phyloP scores from a whole-genome alignment of 2,113 vertebrate genomes.

The Apodemus speciosus region DNA sequence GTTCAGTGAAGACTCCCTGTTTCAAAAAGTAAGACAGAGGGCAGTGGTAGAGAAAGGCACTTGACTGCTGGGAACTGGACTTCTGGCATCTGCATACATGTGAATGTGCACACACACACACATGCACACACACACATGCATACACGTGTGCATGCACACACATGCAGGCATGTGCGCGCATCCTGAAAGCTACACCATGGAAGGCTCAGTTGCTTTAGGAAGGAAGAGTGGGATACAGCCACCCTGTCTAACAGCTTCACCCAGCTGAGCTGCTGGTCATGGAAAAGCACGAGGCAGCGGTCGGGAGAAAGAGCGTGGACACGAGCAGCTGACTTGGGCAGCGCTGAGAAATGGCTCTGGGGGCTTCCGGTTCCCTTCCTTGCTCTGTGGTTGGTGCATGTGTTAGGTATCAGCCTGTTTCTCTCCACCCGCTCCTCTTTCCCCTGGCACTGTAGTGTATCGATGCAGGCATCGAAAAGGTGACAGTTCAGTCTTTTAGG shows the following conservation, averaged over 20 bases:
- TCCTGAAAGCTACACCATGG: not conserved
- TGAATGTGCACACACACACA: not conserved
- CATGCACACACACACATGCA: not conserved
- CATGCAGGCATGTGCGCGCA: not conserved
- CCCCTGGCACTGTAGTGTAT: not conserved
- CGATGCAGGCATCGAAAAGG: not conserved
- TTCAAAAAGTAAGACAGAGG: not conserved
- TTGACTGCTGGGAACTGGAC: not conserved
- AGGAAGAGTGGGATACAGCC: not conserved
- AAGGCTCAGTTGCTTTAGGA: not conserved
- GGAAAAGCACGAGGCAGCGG: not conserved
- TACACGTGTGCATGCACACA: not conserved
- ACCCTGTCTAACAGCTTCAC: not conserved
- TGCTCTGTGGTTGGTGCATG: not conserved
- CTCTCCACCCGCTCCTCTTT: not conserved
- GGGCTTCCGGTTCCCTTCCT: not conserved
- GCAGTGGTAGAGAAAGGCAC: not conserved
- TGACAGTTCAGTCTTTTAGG: constrained; percentile 2
- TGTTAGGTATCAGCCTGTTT: not conserved
- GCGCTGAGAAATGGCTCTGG: not conserved
- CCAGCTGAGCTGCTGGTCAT: not conserved
- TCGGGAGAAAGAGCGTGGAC: no score
- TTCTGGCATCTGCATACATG: not conserved
- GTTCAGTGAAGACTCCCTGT: not conserved
- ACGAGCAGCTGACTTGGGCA: not conserved